A percentile compares a stretch with the other conserved stretches of the same genome.
Conservation (phyloP, 1,140 invertebrate species). For the Ptiloglossa arizonensis region DNA sequence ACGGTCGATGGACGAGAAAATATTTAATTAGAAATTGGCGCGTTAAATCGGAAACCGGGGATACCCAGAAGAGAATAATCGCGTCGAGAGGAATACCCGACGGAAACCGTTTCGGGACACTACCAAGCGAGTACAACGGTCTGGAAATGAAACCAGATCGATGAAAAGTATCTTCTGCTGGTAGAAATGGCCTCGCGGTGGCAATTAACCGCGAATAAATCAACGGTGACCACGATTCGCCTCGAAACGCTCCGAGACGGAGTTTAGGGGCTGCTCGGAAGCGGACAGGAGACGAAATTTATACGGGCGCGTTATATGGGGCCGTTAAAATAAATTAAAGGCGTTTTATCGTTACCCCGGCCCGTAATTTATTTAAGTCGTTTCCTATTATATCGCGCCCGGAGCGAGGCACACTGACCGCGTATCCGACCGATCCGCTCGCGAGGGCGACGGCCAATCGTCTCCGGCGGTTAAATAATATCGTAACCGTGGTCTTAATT, state of each 20-base stretch:
- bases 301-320: slow-evolving; percentile 69
- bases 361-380: slow-evolving; percentile 70
- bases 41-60: no score
- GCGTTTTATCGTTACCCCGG: slow-evolving; percentile 65
- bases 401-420: slow-evolving; percentile 22
- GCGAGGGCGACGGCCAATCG: slow-evolving; percentile 8
- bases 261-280: no score
- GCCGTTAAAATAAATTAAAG: slow-evolving; percentile 76
- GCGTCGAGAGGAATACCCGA: no score
- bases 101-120: neutral
- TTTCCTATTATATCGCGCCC: slow-evolving; percentile 60
- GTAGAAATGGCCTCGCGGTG: neutral
- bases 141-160: neutral
- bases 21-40: no score
- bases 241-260: neutral
- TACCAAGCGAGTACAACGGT: neutral
- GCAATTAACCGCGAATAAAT: slow-evolving; percentile 6
- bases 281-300: slow-evolving; percentile 63
- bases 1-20: no score
- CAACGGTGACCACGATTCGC: neutral
- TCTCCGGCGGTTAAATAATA: slow-evolving; percentile 17
- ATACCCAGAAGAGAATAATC: no score
- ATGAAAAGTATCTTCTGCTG: neutral
- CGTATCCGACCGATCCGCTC: neutral
- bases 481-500: slow-evolving; percentile 7